Percentiles rank a stretch among this genome's conserved stretches.
Conservation (phyloP, 2,888 invertebrate species). For the Pristionchus exspectatus region DNA sequence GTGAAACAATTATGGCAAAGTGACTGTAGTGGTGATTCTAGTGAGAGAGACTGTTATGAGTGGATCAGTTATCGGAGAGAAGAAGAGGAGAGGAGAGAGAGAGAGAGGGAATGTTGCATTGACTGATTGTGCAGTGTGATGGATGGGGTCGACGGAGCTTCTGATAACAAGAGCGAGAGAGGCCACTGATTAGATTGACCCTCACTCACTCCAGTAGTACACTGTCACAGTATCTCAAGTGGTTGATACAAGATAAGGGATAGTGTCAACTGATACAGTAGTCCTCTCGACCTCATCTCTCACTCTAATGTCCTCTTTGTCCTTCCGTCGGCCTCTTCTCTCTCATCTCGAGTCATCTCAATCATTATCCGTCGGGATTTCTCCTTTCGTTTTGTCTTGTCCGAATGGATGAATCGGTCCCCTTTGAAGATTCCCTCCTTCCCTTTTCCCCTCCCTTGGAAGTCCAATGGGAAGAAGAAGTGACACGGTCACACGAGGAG, state of each 20-base stretch:
- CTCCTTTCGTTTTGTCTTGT: background rate
- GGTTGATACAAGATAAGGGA: conserved; percentile 19
- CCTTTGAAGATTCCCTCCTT: background rate
- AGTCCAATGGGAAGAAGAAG: conserved; percentile 24
- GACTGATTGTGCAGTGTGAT: conserved; percentile 34
- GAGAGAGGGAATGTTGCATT: conserved; percentile 8
- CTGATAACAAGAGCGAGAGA: conserved; percentile 29
- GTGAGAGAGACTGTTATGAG: background rate
- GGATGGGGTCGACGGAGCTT: conserved; percentile 33
- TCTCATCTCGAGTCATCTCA: conserved; percentile 38
- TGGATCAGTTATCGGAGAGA: background rate
- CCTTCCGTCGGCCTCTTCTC: background rate
- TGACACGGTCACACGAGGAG: background rate
- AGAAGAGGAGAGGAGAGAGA: background rate
- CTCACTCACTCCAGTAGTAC: background rate
- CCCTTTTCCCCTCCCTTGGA: background rate
- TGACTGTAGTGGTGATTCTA: background rate
- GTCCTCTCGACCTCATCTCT: conserved; percentile 34
- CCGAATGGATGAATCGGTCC: background rate
- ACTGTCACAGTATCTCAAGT: conserved; percentile 7
- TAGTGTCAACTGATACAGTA: conserved; percentile 6
- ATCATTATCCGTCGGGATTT: conserved; percentile 47
- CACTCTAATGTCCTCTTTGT: conserved; percentile 15
- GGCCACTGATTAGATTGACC: conserved; percentile 6
- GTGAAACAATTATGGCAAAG: no score